phyloP scores from a whole-genome alignment of 2,797 vertebrate genomes.

The Rhadinocentrus ornatus region DNA sequence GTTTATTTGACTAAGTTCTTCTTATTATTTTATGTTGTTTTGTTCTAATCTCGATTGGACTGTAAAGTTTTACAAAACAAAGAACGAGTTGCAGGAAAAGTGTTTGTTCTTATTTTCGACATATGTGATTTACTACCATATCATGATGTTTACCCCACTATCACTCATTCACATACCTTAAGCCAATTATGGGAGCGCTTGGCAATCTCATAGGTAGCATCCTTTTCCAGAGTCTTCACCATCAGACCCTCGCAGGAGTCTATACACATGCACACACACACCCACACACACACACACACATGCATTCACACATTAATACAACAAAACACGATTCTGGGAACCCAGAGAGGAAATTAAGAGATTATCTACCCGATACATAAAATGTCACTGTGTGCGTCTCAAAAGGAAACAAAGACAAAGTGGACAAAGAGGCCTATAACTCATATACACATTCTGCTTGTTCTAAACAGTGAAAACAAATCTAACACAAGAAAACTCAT shows the following conservation, averaged over 20 bases:
- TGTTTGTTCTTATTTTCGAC: neutral
- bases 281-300: constrained; percentile 41
- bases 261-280: constrained; percentile 64
- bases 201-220: constrained; percentile 94
- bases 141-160: neutral
- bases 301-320: constrained; percentile 39
- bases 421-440: constrained; percentile 26
- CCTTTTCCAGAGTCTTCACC: constrained; percentile 93
- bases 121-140: neutral
- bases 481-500: constrained; percentile 29
- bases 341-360: constrained; percentile 67
- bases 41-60: too few relatives aligned
- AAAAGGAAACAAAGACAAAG: constrained; percentile 38
- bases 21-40: too few relatives aligned
- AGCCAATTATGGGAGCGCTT: constrained; percentile 95
- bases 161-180: constrained; percentile 81
- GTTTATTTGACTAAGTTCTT: too few relatives aligned
- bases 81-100: neutral
- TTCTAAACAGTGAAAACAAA: constrained; percentile 23
- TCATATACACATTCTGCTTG: constrained; percentile 15
- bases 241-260: constrained; percentile 94
- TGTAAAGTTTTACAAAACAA: too few relatives aligned
- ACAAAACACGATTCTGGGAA: constrained; percentile 23
- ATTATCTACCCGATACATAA: constrained; percentile 63
- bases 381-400: constrained; percentile 45